Percentiles rank a stretch among this genome's conserved stretches.
Conservation (phyloP, 2,888 invertebrate genomes). For the Drosophila cyrtoloma region DNA sequence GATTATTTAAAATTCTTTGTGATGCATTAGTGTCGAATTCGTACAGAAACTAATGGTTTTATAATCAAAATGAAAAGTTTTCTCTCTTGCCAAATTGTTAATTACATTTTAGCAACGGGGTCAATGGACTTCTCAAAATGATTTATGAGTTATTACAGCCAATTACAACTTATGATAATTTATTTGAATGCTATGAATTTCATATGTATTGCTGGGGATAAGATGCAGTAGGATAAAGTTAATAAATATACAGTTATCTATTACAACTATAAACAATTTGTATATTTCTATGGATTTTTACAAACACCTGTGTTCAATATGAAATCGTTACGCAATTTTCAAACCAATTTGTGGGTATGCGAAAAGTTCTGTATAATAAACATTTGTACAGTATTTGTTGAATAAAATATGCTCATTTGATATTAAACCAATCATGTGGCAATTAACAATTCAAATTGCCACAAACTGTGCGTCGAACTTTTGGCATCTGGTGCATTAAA, state of each 20-base stretch:
- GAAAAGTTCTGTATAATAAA: background rate
- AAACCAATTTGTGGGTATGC: background rate
- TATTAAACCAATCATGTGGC: slow-evolving; percentile 48
- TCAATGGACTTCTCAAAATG: background rate
- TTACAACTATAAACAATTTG: background rate
- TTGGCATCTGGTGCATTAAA: slow-evolving; percentile 44
- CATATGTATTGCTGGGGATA: too few species aligned
- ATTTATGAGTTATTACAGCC: background rate
- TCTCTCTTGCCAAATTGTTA: background rate
- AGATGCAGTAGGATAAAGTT: too few species aligned
- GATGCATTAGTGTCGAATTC: background rate
- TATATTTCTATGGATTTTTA: background rate
- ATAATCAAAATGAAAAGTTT: background rate
- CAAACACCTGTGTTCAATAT: background rate
- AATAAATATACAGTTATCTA: background rate
- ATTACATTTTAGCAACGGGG: background rate
- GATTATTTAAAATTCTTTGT: background rate
- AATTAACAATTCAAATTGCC: slow-evolving; percentile 52
- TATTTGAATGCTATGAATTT: background rate
- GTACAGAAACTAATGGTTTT: background rate
- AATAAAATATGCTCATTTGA: slow-evolving; percentile 40
- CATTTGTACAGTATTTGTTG: slow-evolving; percentile 1
- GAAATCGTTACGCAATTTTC: background rate
- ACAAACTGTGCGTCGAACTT: slow-evolving; percentile 42
- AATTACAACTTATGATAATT: background rate